Evolutionary conservation across 2,888 invertebrate genomes (phyloP), one percentile per base, ranked within the genome.

Genomic region (Agonum fuliginosum): DNA sequence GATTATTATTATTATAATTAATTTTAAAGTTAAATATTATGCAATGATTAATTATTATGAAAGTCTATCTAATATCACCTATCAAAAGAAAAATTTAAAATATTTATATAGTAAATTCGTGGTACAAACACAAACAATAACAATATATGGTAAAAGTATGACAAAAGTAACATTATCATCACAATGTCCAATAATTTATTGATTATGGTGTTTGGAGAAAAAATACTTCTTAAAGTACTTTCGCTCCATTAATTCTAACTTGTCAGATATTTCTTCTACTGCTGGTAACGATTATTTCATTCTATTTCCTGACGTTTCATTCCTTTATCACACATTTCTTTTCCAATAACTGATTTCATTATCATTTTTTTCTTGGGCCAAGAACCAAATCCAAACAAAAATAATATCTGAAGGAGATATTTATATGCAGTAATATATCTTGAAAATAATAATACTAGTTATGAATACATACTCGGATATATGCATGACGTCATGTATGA

Each of bases 401-500:
- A 54, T 12, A 24, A 54, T 48, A 17, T 48, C 48, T 48, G 24
- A 54, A 20, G 12, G 8, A n/a, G 20, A 8, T n/a, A 20, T 48
- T 58, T 27, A 24, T 30, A 17, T 5, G n/a, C 37, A 67, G 20
- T 12, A 43, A 46, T 43, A 46, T 27, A 46, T 70, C 43, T 46
- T 24, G 14, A 14, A 46, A 12, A 43, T 70, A 46, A 46, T 27
- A 46, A 58, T 37, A 73, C 58, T 54, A 73, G 65, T 37, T 65
- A 65, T 65, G 65, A 34, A 65, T 65, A 34, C 65, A 34, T 30
- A 65, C 54, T 22, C 10, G 10, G 20, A 27, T 73, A 22, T 58
- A 73, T 73, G 58, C 41, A 58, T 73, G 73, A 73, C 58, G 20
- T 73, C 22, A 20, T 14, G 37, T 65, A 37, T 58, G 54, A 58